Evolutionary conservation across 2,888 invertebrate species (phyloP).

Genomic region (Adineta ricciae): DNA sequence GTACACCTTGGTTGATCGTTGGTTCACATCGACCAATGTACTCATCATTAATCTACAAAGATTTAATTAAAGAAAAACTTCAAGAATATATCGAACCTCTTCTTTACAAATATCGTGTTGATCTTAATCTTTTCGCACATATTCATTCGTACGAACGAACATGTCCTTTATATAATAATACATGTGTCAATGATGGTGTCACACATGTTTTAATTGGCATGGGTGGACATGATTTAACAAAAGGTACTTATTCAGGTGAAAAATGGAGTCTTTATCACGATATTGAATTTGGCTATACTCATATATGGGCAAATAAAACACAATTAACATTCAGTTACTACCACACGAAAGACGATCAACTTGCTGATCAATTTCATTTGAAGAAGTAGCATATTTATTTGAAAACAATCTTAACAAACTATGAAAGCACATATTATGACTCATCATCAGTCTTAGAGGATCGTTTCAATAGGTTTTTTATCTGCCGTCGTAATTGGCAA

Average conservation of each 20-base stretch:
- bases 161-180: not conserved
- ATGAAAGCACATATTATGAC: no score
- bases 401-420: no score
- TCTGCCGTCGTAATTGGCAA: no score
- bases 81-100: not conserved
- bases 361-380: not conserved
- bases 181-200: not conserved
- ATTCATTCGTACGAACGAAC: not conserved
- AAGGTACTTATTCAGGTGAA: not conserved
- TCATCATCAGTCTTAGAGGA: no score
- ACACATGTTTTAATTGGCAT: not conserved
- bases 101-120: not conserved
- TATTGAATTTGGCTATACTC: not conserved
- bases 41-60: not conserved
- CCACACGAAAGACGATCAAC: not conserved
- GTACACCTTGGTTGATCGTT: not conserved
- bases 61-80: not conserved
- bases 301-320: not conserved
- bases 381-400: no score
- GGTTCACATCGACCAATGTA: slow-evolving; percentile 29
- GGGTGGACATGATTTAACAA: not conserved
- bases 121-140: not conserved
- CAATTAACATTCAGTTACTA: not conserved
- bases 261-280: not conserved
- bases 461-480: no score